Evolutionary conservation across 2,113 vertebrate genomes (phyloP).

Genomic region (Podilymbus podiceps): DNA sequence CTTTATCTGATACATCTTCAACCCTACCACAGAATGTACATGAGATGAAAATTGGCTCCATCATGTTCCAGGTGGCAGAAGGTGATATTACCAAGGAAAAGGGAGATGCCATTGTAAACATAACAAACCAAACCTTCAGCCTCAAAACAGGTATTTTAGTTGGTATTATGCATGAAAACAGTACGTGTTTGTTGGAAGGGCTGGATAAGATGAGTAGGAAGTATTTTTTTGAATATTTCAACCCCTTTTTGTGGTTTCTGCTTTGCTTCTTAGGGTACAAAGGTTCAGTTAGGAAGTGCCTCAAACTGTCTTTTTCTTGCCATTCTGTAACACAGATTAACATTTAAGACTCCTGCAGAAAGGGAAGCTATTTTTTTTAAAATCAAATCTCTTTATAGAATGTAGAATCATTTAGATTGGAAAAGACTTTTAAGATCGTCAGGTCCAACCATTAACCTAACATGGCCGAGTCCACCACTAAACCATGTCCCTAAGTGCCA

Average conservation of each 20-base stretch:
- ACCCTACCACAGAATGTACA: constrained; percentile 1
- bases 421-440: no score
- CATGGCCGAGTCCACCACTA: no score
- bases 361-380: not conserved
- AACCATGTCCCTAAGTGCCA: no score
- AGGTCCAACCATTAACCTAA: no score
- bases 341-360: not conserved
- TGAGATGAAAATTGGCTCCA: constrained; percentile 78
- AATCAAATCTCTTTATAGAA: not conserved
- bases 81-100: constrained; percentile 88
- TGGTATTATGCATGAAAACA: not conserved
- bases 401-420: no score
- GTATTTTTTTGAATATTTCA: not conserved
- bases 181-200: not conserved
- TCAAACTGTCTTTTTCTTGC: not conserved
- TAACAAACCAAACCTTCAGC: constrained; percentile 77
- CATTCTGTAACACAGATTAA: not conserved
- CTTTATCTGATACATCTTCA: constrained; percentile 56
- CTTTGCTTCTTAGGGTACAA: not conserved
- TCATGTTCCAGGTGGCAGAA: constrained; percentile 72
- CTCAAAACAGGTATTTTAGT: constrained; percentile 80
- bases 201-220: not conserved
- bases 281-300: not conserved
- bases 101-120: constrained; percentile 85
- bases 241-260: not conserved